phyloP scores from a whole-genome alignment of 2,888 invertebrate genomes.

The Tinea pellionella region DNA sequence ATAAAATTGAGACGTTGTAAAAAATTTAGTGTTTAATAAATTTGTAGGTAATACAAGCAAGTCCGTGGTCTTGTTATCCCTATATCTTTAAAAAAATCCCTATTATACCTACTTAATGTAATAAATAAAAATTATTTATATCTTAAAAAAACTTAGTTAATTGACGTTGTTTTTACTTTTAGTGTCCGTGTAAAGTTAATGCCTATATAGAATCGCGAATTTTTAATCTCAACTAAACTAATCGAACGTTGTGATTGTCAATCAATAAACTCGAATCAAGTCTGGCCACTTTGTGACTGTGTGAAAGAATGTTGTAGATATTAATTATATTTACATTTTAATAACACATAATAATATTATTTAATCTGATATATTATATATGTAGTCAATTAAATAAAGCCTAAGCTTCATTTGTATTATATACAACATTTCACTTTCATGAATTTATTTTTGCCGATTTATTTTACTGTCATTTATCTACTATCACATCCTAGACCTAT shows the following conservation, averaged over 20 bases:
- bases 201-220: slow-evolving; percentile 44
- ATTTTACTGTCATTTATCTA: too few relatives aligned
- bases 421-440: too few relatives aligned
- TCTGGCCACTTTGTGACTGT: slow-evolving; percentile 36
- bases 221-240: slow-evolving; percentile 28
- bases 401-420: too few relatives aligned
- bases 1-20: too few relatives aligned
- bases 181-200: slow-evolving; percentile 41
- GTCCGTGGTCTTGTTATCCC: too few relatives aligned
- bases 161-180: slow-evolving; percentile 7
- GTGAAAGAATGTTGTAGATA: slow-evolving; percentile 35
- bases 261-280: slow-evolving; percentile 49
- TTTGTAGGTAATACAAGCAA: too few relatives aligned
- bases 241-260: slow-evolving; percentile 61
- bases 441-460: too few relatives aligned
- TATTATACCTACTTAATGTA: neutral
- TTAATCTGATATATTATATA: too few relatives aligned
- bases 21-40: too few relatives aligned
- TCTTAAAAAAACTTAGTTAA: neutral
- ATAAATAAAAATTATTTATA: neutral
- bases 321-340: slow-evolving; percentile 13
- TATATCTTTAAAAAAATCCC: neutral
- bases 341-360: too few relatives aligned
- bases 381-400: neutral
- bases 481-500: too few relatives aligned